A percentile compares a stretch with the other conserved stretches of the same genome.
These are phyloP conservation scores for Pammene fasciana DNA, from an alignment of 2,888 invertebrate species.

Conservation along the genomic window DNA sequence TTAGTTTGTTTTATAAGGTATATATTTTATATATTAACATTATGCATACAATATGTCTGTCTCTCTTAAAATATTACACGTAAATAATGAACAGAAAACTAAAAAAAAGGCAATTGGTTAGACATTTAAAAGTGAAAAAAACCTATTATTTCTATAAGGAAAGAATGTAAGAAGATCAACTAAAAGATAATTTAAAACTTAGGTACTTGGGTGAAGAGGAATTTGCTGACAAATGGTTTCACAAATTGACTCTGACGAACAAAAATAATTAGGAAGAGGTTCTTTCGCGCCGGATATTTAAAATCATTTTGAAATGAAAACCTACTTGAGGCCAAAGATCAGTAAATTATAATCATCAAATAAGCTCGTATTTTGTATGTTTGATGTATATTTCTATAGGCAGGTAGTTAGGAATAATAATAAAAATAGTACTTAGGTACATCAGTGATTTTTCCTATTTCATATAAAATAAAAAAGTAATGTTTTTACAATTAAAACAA, in stretches of 20 bases:
- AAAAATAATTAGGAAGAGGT: conserved; percentile 38
- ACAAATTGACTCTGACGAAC: conserved; percentile 34
- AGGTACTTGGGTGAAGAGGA: conserved; percentile 18
- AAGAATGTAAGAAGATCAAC: conserved; percentile 1
- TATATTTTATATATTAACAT: too few relatives aligned
- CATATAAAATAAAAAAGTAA: too few relatives aligned
- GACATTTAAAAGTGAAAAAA: neutral
- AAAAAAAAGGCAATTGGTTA: neutral
- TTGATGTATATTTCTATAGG: too few relatives aligned
- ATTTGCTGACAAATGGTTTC: conserved; percentile 37
- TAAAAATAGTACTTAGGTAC: too few relatives aligned
- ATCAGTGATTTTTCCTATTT: too few relatives aligned
- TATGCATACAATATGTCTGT: too few relatives aligned
- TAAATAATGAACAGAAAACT: neutral
- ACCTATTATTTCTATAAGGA: neutral
- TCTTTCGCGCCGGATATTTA: conserved; percentile 23
- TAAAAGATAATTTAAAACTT: conserved; percentile 22
- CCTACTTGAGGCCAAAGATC: neutral
- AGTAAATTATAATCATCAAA: neutral
- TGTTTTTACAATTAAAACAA: too few relatives aligned
- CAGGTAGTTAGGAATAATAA: too few relatives aligned
- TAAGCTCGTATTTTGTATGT: too few relatives aligned
- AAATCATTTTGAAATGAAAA: conserved; percentile 13
- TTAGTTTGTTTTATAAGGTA: neutral
- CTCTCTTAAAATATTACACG: too few relatives aligned